A percentile compares a stretch with the other conserved stretches of the same genome.
These are phyloP conservation scores for Ericerus pela DNA, from an alignment of 1,140 invertebrate genomes.

Conservation along the genomic window DNA sequence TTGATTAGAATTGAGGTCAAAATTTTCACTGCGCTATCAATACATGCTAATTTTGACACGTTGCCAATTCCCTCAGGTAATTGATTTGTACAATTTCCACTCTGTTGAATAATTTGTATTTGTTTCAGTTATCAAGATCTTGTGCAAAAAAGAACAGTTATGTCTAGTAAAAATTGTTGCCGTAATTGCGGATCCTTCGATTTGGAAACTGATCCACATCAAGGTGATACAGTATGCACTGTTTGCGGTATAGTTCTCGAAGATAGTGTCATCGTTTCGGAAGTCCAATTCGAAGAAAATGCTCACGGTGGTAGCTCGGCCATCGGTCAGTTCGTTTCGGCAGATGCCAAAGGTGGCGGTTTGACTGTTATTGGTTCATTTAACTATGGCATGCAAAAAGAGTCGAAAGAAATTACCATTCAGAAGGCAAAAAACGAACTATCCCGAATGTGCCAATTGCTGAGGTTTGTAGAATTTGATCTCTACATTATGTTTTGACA, in stretches of 20 bases:
- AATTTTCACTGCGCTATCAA: no score
- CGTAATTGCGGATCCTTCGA: slow-evolving; percentile 86
- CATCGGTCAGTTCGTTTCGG: slow-evolving; percentile 83
- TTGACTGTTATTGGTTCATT: slow-evolving; percentile 56
- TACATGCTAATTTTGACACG: no score
- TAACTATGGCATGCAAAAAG: slow-evolving; percentile 62
- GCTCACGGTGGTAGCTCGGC: slow-evolving; percentile 71
- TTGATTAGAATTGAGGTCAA: no score
- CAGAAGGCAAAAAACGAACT: slow-evolving; percentile 74
- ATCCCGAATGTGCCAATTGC: slow-evolving; percentile 55
- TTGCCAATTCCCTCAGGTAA: no score
- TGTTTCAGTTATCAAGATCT: no score
- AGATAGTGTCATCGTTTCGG: slow-evolving; percentile 89
- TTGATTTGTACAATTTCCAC: no score
- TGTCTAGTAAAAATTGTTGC: slow-evolving; percentile 35
- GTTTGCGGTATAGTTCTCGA: slow-evolving; percentile 91
- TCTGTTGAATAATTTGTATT: no score
- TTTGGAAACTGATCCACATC: slow-evolving; percentile 77
- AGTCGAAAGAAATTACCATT: slow-evolving; percentile 79
- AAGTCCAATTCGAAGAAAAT: slow-evolving; percentile 90
- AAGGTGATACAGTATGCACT: slow-evolving; percentile 91
- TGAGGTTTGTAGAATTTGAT: slow-evolving; percentile 39
- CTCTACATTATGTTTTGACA: background rate
- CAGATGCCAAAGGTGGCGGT: slow-evolving; percentile 67
- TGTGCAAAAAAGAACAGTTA: no score